Evolutionary conservation across 1,140 invertebrate species (phyloP).

Genomic region (Drosophila equinoxialis): DNA sequence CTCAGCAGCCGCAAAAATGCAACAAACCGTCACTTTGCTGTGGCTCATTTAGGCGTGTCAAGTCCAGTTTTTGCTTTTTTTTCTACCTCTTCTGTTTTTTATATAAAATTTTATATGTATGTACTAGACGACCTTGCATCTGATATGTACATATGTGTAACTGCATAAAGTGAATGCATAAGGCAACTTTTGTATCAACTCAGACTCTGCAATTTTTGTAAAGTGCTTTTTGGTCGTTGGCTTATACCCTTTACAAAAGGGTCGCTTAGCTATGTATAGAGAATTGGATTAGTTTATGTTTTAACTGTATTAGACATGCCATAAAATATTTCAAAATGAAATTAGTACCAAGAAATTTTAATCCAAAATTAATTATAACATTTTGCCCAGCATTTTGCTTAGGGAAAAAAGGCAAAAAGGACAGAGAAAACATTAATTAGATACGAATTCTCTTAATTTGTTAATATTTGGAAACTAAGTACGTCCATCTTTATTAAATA

Average conservation of each 20-base stretch:
- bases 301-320: too few relatives aligned
- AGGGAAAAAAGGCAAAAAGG: too few relatives aligned
- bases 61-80: conserved; percentile 54
- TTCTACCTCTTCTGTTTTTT: conserved; percentile 7
- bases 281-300: too few relatives aligned
- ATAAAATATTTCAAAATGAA: too few relatives aligned
- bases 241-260: neutral
- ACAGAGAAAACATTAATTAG: too few relatives aligned
- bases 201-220: conserved; percentile 51
- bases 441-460: too few relatives aligned
- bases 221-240: neutral
- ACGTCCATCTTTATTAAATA: too few relatives aligned
- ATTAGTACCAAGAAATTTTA: too few relatives aligned
- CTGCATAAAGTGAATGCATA: conserved; percentile 65
- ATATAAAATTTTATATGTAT: neutral
- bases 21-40: conserved; percentile 26
- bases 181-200: conserved; percentile 37
- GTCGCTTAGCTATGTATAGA: neutral
- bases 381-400: too few relatives aligned
- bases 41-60: conserved; percentile 80
- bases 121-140: conserved; percentile 80
- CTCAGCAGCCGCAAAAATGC: conserved; percentile 50
- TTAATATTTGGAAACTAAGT: too few relatives aligned
- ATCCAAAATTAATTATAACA: too few relatives aligned
- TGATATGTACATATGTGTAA: conserved; percentile 53